These are phyloP conservation scores for Hipposideros armiger DNA, from an alignment of 2,113 vertebrate species.

Conservation along the genomic window DNA sequence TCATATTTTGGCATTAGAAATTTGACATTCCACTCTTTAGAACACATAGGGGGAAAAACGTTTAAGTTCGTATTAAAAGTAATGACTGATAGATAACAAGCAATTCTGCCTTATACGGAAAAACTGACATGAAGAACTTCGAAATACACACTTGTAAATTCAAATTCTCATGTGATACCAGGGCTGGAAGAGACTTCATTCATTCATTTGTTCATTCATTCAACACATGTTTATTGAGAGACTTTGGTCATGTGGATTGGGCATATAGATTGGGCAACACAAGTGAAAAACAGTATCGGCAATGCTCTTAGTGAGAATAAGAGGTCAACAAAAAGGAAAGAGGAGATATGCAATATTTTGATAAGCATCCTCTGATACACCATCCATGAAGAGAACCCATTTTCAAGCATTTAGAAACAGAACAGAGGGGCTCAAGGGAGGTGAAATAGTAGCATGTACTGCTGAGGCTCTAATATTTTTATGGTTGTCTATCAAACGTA, in stretches of 20 bases:
- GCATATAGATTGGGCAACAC: background rate
- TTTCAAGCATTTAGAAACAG: slow-evolving; percentile 20
- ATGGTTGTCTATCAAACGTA: background rate
- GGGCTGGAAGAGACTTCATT: background rate
- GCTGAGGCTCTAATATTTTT: slow-evolving; percentile 11
- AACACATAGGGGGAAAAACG: background rate
- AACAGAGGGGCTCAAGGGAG: background rate
- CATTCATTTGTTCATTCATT: background rate
- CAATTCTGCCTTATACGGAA: slow-evolving; percentile 42
- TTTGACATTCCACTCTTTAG: slow-evolving; percentile 25
- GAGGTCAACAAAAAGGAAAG: slow-evolving; percentile 20
- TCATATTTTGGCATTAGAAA: slow-evolving; percentile 43
- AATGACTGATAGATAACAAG: slow-evolving; percentile 10
- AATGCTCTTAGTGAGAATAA: slow-evolving; percentile 26
- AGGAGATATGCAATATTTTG: background rate
- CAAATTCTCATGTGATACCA: slow-evolving; percentile 17
- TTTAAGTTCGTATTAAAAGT: slow-evolving; percentile 11
- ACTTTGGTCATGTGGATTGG: background rate
- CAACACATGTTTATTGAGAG: background rate
- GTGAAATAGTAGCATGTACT: background rate
- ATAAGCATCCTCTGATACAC: background rate
- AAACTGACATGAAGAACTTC: background rate
- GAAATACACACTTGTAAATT: slow-evolving; percentile 19
- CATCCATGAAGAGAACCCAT: background rate
- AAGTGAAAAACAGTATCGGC: background rate